Conservation (phyloP, 1,140 invertebrate genomes). For the Gonioctena quinquepunctata region DNA sequence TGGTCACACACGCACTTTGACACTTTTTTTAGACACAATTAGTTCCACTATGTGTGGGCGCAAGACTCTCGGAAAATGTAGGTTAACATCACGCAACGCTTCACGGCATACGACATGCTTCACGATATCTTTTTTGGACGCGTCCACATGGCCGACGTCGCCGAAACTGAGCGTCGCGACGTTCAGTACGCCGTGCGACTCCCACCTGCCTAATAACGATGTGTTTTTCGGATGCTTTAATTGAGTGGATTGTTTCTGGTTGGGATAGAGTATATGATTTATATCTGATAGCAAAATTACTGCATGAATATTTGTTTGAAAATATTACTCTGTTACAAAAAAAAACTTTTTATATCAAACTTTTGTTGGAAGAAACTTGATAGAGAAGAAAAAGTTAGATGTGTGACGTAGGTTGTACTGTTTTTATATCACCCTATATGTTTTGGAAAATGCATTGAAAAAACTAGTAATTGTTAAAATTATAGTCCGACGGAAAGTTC, state of each 20-base stretch:
- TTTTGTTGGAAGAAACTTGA: too few relatives aligned
- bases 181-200: conserved; percentile 21
- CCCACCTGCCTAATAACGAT: conserved; percentile 29
- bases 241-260: neutral
- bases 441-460: too few relatives aligned
- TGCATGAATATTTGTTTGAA: too few relatives aligned
- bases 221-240: neutral
- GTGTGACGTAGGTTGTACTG: too few relatives aligned
- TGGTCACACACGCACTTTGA: neutral
- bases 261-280: too few relatives aligned
- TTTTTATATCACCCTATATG: too few relatives aligned
- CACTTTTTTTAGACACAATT: neutral
- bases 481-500: too few relatives aligned
- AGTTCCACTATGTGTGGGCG: neutral
- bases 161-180: conserved; percentile 35
- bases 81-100: neutral
- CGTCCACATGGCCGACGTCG: conserved; percentile 21
- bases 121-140: conserved; percentile 25
- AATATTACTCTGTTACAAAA: too few relatives aligned
- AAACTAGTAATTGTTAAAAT: too few relatives aligned
- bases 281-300: too few relatives aligned
- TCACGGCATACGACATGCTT: neutral
- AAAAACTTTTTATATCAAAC: too few relatives aligned
- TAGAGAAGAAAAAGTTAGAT: too few relatives aligned
- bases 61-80: neutral